Percentiles rank a stretch among this genome's conserved stretches.
Conservation (phyloP, 2,113 vertebrate species). For the Semicossyphus pulcher region DNA sequence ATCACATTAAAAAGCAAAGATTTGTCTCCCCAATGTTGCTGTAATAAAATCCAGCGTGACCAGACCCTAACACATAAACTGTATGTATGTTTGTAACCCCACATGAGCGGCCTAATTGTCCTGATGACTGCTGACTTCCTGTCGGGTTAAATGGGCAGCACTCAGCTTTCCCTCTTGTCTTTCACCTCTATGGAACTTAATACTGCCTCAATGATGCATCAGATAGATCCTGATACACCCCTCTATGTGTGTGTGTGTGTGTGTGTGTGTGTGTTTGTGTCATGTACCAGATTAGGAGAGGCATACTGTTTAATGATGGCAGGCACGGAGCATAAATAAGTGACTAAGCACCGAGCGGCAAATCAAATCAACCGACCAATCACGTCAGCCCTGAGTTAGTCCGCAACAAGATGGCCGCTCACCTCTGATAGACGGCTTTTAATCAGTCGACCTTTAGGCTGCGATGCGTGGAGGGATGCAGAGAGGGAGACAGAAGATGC, state of each 20-base stretch:
- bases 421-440: conserved; percentile 54
- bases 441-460: conserved; percentile 53
- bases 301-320: conserved; percentile 70
- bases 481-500: neutral
- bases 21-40: neutral
- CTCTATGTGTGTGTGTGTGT: conserved; percentile 17
- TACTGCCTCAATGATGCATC: conserved; percentile 31
- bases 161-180: conserved; percentile 49
- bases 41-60: neutral
- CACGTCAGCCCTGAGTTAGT: conserved; percentile 15
- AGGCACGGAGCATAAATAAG: conserved; percentile 64
- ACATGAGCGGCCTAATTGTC: neutral
- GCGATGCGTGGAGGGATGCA: neutral
- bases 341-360: conserved; percentile 49
- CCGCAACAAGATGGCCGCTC: conserved; percentile 44
- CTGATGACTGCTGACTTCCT: conserved; percentile 52
- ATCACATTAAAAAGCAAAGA: neutral
- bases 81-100: neutral
- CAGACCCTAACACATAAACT: neutral
- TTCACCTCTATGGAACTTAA: conserved; percentile 59
- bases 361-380: conserved; percentile 76
- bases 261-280: conserved; percentile 17
- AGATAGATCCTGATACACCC: conserved; percentile 37
- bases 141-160: conserved; percentile 39
- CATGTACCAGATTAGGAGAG: conserved; percentile 68